phyloP scores from a whole-genome alignment of 2,113 vertebrate species.

The Tapirus terrestris region DNA sequence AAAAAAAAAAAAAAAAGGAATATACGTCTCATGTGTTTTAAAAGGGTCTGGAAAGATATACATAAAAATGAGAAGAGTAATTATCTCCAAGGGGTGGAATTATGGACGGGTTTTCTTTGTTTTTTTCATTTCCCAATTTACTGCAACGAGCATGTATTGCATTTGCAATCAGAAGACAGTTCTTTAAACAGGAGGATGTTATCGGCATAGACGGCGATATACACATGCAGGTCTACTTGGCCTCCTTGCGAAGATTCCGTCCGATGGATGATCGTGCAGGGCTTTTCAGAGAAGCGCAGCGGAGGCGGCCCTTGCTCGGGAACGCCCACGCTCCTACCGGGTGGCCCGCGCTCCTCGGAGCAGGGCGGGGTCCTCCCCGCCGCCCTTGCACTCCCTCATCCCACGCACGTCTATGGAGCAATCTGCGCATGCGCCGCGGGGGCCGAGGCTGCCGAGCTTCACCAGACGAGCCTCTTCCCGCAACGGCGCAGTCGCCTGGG shows the following conservation, averaged over 20 bases:
- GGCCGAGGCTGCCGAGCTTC: not conserved
- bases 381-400: rapidly evolving
- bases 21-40: not conserved
- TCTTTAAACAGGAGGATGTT: not conserved
- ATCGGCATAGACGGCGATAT: rapidly evolving
- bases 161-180: not conserved
- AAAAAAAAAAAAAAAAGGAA: not conserved
- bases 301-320: rapidly evolving
- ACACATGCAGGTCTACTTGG: rapidly evolving
- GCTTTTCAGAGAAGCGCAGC: rapidly evolving
- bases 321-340: rapidly evolving
- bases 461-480: rapidly evolving
- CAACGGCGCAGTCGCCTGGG: not conserved
- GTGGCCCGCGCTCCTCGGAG: rapidly evolving
- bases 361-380: no score
- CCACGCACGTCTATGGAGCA: rapidly evolving
- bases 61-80: not conserved
- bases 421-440: no score
- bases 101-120: not conserved
- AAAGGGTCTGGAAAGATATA: not conserved
- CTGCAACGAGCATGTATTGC: not conserved
- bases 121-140: constrained; percentile 34
- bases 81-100: not conserved
- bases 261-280: rapidly evolving
- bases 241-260: rapidly evolving